phyloP scores from a whole-genome alignment of 2,888 invertebrate species.

The Hypena proboscidalis region DNA sequence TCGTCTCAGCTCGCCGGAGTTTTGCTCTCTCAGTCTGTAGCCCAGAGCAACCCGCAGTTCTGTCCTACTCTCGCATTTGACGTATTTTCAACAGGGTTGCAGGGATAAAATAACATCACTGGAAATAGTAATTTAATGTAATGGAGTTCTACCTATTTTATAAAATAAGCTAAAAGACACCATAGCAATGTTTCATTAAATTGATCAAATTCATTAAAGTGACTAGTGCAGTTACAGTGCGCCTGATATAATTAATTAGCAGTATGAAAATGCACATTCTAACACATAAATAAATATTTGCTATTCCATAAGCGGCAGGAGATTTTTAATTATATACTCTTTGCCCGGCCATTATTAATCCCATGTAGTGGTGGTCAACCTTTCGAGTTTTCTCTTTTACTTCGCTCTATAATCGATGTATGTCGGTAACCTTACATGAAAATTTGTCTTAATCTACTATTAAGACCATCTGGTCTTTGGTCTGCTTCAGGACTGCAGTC shows the following conservation, averaged over 20 bases:
- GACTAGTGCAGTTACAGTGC: too few relatives aligned
- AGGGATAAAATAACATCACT: conserved; percentile 28
- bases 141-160: neutral
- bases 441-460: too few relatives aligned
- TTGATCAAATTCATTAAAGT: too few relatives aligned
- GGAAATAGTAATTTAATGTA: neutral
- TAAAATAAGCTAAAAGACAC: too few relatives aligned
- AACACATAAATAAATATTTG: neutral
- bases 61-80: conserved; percentile 65
- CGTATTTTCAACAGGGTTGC: conserved; percentile 60
- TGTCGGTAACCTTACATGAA: too few relatives aligned
- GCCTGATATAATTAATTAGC: conserved; percentile 16
- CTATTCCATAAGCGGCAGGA: neutral
- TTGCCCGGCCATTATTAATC: too few relatives aligned
- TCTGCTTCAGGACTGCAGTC: too few relatives aligned
- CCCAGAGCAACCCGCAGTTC: conserved; percentile 42
- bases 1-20: conserved; percentile 41
- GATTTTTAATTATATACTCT: neutral
- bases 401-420: too few relatives aligned
- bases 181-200: too few relatives aligned
- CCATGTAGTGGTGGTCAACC: too few relatives aligned
- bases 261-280: neutral
- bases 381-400: too few relatives aligned
- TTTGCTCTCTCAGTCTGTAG: conserved; percentile 66
- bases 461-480: too few relatives aligned